A percentile compares a stretch with the other conserved stretches of the same genome.
Conservation (phyloP, 2,888 invertebrate genomes). For the Leptopilina syphax region DNA sequence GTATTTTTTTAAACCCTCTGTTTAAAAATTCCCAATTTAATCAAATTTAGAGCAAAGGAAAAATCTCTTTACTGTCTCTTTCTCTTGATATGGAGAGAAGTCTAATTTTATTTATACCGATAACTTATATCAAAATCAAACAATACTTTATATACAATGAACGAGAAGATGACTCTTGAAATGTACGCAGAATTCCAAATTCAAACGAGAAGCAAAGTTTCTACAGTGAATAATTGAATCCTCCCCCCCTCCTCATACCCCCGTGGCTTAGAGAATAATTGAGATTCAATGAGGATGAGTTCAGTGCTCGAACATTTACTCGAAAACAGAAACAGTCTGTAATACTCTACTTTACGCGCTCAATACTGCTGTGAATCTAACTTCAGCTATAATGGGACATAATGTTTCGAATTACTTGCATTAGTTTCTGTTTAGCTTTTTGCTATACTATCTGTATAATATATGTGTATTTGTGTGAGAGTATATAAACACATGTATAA, state of each 20-base stretch:
- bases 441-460: neutral
- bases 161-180: neutral
- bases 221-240: conserved; percentile 26
- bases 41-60: no score
- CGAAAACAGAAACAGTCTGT: conserved; percentile 14
- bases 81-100: no score
- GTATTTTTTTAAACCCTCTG: no score
- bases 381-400: conserved; percentile 2
- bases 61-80: no score
- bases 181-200: conserved; percentile 9
- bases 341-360: conserved; percentile 2
- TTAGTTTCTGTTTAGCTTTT: conserved; percentile 5
- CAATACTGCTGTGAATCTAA: conserved; percentile 7
- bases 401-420: conserved; percentile 11
- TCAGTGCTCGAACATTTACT: conserved; percentile 14
- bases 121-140: neutral
- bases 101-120: no score
- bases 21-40: no score
- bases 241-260: no score
- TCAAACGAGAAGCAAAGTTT: conserved; percentile 19
- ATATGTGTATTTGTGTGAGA: no score
- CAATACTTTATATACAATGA: neutral
- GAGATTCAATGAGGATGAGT: conserved; percentile 38
- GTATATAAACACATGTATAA: no score
- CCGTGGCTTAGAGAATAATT: neutral